Evolutionary conservation across 2,888 invertebrate species (phyloP).

Genomic region (Clanis bilineata): DNA sequence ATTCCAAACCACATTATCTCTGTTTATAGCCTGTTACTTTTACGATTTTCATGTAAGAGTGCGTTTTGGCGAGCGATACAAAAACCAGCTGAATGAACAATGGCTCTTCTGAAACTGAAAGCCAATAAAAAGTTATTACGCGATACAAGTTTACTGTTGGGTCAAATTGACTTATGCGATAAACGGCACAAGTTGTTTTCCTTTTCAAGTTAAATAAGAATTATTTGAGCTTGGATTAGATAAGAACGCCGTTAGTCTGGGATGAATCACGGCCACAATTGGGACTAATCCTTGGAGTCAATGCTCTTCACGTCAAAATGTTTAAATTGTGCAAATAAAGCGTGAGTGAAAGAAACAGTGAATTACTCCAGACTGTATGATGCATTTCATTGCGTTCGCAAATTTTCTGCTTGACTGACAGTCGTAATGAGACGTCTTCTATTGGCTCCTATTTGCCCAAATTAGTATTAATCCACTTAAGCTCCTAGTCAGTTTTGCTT

Average conservation of each 20-base stretch:
- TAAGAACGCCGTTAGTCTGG: slow-evolving; percentile 7
- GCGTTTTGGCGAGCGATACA: slow-evolving; percentile 16
- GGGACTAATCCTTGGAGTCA: slow-evolving; percentile 9
- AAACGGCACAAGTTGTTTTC: slow-evolving; percentile 4
- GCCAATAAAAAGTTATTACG: slow-evolving; percentile 24
- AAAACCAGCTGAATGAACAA: slow-evolving; percentile 5
- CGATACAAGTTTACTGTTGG: slow-evolving; percentile 16
- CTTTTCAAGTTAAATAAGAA: slow-evolving; percentile 10
- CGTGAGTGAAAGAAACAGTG: slow-evolving; percentile 13
- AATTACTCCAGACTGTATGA: slow-evolving; percentile 14
- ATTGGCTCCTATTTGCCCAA: slow-evolving; percentile 2
- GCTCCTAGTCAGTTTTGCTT: slow-evolving; percentile 1
- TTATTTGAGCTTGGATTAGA: background rate
- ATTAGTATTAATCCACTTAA: slow-evolving; percentile 20
- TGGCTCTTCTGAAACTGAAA: slow-evolving; percentile 6
- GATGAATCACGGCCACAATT: slow-evolving; percentile 7
- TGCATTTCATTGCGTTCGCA: slow-evolving; percentile 34
- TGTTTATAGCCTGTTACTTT: slow-evolving; percentile 56
- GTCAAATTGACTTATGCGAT: slow-evolving; percentile 15
- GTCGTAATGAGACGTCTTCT: background rate
- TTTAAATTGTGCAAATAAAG: slow-evolving; percentile 11
- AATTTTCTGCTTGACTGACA: slow-evolving; percentile 39
- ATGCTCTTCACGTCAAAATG: slow-evolving; percentile 3
- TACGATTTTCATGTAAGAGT: slow-evolving; percentile 35
- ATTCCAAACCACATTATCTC: slow-evolving; percentile 47